Evolutionary conservation across 2,797 vertebrate genomes (phyloP), one percentile per base, ranked within the genome.

Genomic region (Thalassophryne amazonica): DNA sequence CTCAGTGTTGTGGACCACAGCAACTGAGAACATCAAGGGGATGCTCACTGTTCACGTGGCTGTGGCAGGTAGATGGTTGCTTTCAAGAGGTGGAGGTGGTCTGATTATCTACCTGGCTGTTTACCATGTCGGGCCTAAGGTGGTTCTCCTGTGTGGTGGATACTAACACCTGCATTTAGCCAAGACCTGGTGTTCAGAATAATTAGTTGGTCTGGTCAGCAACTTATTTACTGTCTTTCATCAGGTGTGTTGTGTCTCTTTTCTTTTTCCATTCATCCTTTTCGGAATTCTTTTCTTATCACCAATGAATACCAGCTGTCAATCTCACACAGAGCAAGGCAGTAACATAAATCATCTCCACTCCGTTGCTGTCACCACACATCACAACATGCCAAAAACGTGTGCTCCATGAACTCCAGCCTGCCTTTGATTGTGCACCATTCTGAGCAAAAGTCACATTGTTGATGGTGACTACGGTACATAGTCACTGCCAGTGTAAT

Each of bases 261-360:
- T 30, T 28, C 25, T 10, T 38, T 34, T 5, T 27, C 57, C 11
- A 12, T 24, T 34, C 27, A 19, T n/a, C 13, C 28, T 35, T 24
- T 33, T 42, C 19, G 23, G 43, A 46, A 10, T 28, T 53, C 45
- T 4, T 32, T 52, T 51, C 23, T 11, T 14, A 19, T 16, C 19
- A 51, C 60, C 25, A 35, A 51, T 46, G 41, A 45, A 45, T 19
- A 2, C 30, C 58, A 48, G 63, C 53, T 57, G 8, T 57, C 10
- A 40, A 42, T 58, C 53, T 54, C 9, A 7, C 18, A 37, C 37
- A 43, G 42, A 14, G 28, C 17, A 40, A 19, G 1, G 5, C 25
- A 18, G 17, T 31, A 31, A 25, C 34, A 55, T 66, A 69, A 66
- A 60, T 81, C 51, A 61, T 39, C 37, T 55, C 50, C 5, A 10